Evolutionary conservation across 2,113 vertebrate species (phyloP), one percentile per base, ranked within the genome.

Genomic region (Alethe diademata): DNA sequence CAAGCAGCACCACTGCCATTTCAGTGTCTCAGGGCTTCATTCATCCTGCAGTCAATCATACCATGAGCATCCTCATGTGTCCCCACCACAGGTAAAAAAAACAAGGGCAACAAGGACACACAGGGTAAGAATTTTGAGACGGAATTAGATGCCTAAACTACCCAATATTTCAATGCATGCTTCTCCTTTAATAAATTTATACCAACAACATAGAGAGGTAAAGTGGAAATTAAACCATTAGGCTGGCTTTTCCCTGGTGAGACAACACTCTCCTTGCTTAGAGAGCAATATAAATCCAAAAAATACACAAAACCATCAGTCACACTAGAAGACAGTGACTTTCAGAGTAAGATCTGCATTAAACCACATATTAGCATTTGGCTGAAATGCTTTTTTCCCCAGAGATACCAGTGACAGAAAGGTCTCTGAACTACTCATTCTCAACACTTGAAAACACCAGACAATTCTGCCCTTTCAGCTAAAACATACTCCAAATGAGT

Each of bases 141-240:
- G 9, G 5, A 87, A 31, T 74, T 58, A 38, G 29, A 71, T 71
- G 7, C 5, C 43, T 78, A 56, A 95, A 64, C 12, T 33, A 56
- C 33, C 11, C 9, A 61, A 69, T 7, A 42, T 56, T 54, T 80
- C 60, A 66, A 51, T 25, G 26, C 1, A 6, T 29, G 11, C 19
- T 36, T 16, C 33, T 50, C 23, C 69, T 81, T 71, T 16, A 57
- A 56, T 51, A 51, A 82, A 66, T 51, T 78, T 33, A 64, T 8
- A 50, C 9, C 19, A 66, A 26, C 8, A 50, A 26, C 0, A 0
- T 35, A 12, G 3, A 58, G 18, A 45, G n/a, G 2, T 50, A 28
- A 88, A 76, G 17, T 20, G 11, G 42, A 35, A 92, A 86, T 14
- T 73, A 62, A 95, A 70, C 13, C 31, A 62, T 4, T 7, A 90